Evolutionary conservation across 2,113 vertebrate species (phyloP).

Genomic region (Malurus melanocephalus): DNA sequence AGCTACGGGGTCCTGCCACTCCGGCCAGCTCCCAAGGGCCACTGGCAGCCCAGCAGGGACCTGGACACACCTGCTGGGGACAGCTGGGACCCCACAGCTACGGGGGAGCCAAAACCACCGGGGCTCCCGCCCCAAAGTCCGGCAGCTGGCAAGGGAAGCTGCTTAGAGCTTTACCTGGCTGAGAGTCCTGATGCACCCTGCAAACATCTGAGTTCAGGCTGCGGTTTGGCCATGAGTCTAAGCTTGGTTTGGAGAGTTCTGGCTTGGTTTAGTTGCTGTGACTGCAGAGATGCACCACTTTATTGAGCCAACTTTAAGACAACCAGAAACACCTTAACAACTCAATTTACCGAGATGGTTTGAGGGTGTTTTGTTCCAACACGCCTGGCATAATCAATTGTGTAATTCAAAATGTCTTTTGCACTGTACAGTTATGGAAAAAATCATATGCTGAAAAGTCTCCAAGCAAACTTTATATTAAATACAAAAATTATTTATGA

Average conservation of each 20-base stretch:
- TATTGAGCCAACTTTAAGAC: constrained; percentile 24
- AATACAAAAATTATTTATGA: constrained; percentile 83
- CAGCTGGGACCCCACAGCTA: rapidly evolving
- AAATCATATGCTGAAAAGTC: constrained; percentile 78
- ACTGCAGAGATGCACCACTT: constrained; percentile 41
- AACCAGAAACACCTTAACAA: constrained; percentile 23
- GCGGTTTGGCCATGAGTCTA: constrained; percentile 53
- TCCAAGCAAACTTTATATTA: constrained; percentile 79
- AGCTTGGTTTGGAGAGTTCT: constrained; percentile 58
- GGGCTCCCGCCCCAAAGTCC: constrained; percentile 38
- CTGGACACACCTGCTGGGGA: neutral
- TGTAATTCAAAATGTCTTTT: constrained; percentile 75
- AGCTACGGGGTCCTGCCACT: neutral
- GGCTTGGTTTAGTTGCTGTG: constrained; percentile 48
- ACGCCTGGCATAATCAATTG: constrained; percentile 51
- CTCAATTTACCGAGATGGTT: constrained; percentile 28
- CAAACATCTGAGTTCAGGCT: neutral
- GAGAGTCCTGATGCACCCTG: constrained; percentile 31
- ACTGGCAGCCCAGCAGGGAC: neutral
- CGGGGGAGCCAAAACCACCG: neutral
- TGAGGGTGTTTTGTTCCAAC: constrained; percentile 43
- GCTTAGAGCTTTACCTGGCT: constrained; percentile 65
- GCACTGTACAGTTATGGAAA: constrained; percentile 81
- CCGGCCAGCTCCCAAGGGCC: neutral
- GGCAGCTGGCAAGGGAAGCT: constrained; percentile 50